Base-by-base conservation (phyloP, 1,140 invertebrate genomes). In the Zaprionus nigranus region DNA sequence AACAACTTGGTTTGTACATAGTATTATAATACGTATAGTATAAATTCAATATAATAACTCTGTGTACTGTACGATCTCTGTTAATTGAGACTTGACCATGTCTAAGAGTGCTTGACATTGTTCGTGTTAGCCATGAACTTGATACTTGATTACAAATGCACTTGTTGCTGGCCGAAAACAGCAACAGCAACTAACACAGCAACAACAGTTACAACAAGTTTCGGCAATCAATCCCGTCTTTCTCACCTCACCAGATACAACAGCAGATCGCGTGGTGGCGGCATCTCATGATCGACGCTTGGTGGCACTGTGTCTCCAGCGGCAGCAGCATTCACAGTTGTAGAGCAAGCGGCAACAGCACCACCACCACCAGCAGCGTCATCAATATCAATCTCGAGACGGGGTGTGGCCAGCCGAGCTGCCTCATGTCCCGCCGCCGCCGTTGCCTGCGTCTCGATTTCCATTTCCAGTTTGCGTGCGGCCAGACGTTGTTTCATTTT, bases 231-330 rank as follows among this genome's bases (percentile, higher is more conserved):
- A 62, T 67, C 38, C 26, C 24, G 61, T 73, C 59, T 70, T 43
- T 83, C 84, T 94, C 93, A 95, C 95, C 95, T 95, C 85, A 95
- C 95, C 67, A 95, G 93, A 92, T 95, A 95, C 46, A 95, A 90
- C 26, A 95, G 92, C 53, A 95, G 87, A 63, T 95, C 94, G 76
- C 94, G 94, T n/a, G 95, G 95, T 30, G 95, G 95, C 54, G 59
- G 66, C 54, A 54, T 51, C 63, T 95, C 93, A 87, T 94, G 95
- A 69, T 93, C 93, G 58, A 77, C 65, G 70, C 61, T 58, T 61
- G 75, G 66, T 82, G 82, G 82, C 82, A 85, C 34, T 59, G 66
- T 85, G 82, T 85, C 85, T 83, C 84, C 78, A 79, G 68, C 72
- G 49, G 63, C 58, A 72, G 28, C 69, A 9, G 40, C 40, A 46